A percentile compares a stretch with the other conserved stretches of the same genome.
These are phyloP conservation scores for Caenorhabditis sp. DNA, from an alignment of 2,888 invertebrate species.

Conservation along the genomic window DNA sequence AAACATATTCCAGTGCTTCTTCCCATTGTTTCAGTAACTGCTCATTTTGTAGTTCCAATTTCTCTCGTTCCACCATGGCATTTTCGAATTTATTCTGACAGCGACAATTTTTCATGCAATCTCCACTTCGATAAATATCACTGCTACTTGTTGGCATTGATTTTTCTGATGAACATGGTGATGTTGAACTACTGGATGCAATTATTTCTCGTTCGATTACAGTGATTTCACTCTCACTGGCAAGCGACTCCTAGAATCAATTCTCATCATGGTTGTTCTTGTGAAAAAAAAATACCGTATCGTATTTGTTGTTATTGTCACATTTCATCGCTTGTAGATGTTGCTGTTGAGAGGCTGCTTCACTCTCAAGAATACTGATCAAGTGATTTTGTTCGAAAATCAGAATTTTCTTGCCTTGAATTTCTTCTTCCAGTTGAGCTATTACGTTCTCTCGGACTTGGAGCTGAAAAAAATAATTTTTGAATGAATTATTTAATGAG, in stretches of 20 bases:
- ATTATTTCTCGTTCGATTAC: conserved; percentile 47
- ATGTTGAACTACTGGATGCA: conserved; percentile 45
- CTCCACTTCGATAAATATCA: conserved; percentile 11
- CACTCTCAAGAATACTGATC: conserved; percentile 50
- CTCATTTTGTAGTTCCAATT: conserved; percentile 55
- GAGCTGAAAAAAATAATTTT: conserved; percentile 25
- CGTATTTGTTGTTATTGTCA: conserved; percentile 45
- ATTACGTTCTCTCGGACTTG: conserved; percentile 50
- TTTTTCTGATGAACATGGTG: conserved; percentile 45
- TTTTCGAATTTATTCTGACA: conserved; percentile 21
- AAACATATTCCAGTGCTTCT: conserved; percentile 53
- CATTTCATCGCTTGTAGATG: conserved; percentile 38
- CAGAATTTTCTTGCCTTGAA: conserved; percentile 46
- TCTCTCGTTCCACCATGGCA: conserved; percentile 48
- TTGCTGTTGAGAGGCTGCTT: conserved; percentile 33
- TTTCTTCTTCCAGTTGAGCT: conserved; percentile 51
- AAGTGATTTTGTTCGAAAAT: conserved; percentile 52
- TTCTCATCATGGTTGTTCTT: not conserved
- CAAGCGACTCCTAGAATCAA: conserved; percentile 39
- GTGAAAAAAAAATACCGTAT: conserved; percentile 34
- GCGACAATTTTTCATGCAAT: conserved; percentile 32
- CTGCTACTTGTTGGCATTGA: not conserved
- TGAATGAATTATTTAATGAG: not conserved
- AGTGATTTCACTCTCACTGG: conserved; percentile 51
- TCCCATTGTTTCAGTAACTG: conserved; percentile 55